Percentiles rank a stretch among this genome's conserved stretches.
Evolutionary conservation across 2,113 vertebrate genomes (phyloP).

Genomic region (Vicugna pacos): DNA sequence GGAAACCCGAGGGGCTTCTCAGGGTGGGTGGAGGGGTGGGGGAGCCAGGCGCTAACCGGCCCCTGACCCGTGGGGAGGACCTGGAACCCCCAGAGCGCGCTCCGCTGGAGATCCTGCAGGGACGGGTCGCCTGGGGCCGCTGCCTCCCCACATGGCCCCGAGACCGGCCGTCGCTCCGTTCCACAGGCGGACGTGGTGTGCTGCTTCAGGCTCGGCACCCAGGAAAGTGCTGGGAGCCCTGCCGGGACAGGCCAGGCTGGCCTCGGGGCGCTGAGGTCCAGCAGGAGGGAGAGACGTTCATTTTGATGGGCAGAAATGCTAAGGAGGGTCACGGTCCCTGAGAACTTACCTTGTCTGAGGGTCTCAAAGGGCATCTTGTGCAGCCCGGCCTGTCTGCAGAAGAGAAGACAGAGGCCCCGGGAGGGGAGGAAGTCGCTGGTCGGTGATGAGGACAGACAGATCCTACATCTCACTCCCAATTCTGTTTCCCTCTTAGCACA

Average conservation of each 20-base stretch:
- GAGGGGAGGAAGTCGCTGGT: not conserved
- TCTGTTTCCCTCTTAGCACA: not conserved
- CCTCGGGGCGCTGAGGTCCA: not conserved
- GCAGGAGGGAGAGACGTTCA: not conserved
- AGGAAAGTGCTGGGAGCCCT: not conserved
- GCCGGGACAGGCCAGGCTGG: no score
- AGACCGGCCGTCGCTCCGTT: not conserved
- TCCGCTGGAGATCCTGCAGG: fast-evolving
- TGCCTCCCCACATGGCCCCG: not conserved
- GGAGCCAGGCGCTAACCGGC: not conserved
- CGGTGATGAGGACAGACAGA: not conserved
- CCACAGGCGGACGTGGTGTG: no score
- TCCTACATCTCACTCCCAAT: not conserved
- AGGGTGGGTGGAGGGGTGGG: not conserved
- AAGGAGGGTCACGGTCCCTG: not conserved
- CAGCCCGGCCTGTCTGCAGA: no score
- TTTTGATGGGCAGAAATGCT: not conserved
- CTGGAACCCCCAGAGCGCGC: not conserved
- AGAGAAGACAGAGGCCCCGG: not conserved
- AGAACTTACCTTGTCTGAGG: not conserved
- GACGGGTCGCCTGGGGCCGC: not conserved
- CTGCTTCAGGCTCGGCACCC: not conserved
- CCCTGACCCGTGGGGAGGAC: not conserved
- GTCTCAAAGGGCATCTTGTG: not conserved
- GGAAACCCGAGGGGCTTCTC: not conserved